Base-by-base conservation (phyloP, 1,140 invertebrate genomes). In the Thaumetopoea pityocampa region DNA sequence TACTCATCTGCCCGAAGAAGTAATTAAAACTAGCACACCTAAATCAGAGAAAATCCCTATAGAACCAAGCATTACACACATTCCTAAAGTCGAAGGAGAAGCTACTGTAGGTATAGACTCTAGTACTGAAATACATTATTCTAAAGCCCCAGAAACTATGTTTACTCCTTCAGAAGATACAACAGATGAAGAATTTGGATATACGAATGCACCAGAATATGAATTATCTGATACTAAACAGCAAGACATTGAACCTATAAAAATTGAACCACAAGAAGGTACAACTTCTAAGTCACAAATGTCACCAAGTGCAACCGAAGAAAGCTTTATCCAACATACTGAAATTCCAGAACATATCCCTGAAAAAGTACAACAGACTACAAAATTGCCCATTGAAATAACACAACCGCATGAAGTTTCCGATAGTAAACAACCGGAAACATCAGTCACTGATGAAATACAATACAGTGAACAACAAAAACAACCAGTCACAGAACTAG, bases 181-280 rank as follows among this genome's bases (percentile, higher is more conserved):
- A 26, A 8, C 10, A 4, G 4, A 4, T 3, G 27, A 29, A 22
- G 17, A 29, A 15, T 17, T 22, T n/a, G 8, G 5, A 8, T 22
- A 10, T 14, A 40, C 37, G 0, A 18, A 22, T 30, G 10, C 5
- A 1, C 11, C 27, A 12, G 26, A 30, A 2, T 11, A 18, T 3
- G 37, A 40, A 29, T 14, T 12, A 1, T 12, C 27, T 14, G 7
- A 17, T 7, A 40, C 27, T 11, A 11, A 16, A 15, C 1, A n/a
- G 8, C 26, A 16, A 8, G 17, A n/a, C 4, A 10, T 7, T 9
- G 32, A 5, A 2, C 8, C 19, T 8, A 11, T 8, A 7, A 19
- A 6, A 19, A 29, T 20, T 9, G 26, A 40, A 30, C 26, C 26
- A 1, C 23, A 37, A 7, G 23, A 37, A 12, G 35, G 15, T 18